These are phyloP conservation scores for Parascotia fuliginaria DNA, from an alignment of 2,888 invertebrate species.

Conservation along the genomic window DNA sequence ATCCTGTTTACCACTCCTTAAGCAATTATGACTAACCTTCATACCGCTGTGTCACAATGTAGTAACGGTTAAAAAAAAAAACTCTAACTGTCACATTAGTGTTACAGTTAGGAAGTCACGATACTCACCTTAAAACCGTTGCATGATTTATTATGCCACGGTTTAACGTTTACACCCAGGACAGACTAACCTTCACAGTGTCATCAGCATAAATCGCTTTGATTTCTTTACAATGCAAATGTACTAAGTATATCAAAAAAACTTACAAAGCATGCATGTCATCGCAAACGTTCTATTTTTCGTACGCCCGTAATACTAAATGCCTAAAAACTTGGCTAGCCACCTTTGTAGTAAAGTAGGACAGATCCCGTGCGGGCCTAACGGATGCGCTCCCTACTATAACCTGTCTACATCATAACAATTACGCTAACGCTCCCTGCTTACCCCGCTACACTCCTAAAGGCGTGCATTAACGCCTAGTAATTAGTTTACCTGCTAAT, in stretches of 20 bases:
- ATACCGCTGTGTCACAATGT: too few relatives aligned
- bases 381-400: conserved; percentile 29
- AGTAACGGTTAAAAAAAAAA: too few relatives aligned
- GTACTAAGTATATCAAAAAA: not conserved
- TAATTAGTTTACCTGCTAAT: conserved; percentile 46
- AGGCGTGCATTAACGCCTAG: conserved; percentile 38
- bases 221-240: too few relatives aligned
- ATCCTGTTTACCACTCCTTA: too few relatives aligned
- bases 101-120: too few relatives aligned
- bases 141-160: too few relatives aligned
- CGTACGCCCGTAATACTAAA: not conserved
- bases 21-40: too few relatives aligned
- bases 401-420: conserved; percentile 37
- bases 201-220: too few relatives aligned
- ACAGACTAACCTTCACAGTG: too few relatives aligned
- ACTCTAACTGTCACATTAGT: too few relatives aligned
- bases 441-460: conserved; percentile 13
- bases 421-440: conserved; percentile 34
- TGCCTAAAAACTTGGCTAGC: conserved; percentile 10
- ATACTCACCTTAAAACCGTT: too few relatives aligned
- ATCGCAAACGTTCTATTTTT: not conserved
- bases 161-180: too few relatives aligned
- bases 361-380: conserved; percentile 8
- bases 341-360: conserved; percentile 30
- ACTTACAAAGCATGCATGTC: not conserved